Evolutionary conservation across 1,140 invertebrate genomes (phyloP), one percentile per base, ranked within the genome.

Genomic region (Ceratina japonica): DNA sequence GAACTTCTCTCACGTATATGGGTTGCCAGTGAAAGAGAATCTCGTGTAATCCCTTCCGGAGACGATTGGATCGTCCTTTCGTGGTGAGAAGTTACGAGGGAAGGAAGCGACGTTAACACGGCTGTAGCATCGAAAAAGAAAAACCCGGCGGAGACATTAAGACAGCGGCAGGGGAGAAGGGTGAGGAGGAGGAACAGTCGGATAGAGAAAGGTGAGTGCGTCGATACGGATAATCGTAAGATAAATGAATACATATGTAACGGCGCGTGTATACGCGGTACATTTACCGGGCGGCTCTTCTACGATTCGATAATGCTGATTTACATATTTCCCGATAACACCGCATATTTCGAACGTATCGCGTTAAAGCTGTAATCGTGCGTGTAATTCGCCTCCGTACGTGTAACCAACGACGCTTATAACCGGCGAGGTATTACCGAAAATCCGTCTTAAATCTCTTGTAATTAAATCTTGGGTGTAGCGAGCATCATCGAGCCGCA

Each of bases 321-420:
- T 86, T 86, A 86, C 75, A 86, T 85, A 82, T 80, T 85, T 85
- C 59, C 75, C 84, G 84, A 86, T 86, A 86, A 86, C 59, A 22
- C 54, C 71, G 27, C 75, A 73, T 82, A 82, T 78, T 86, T 86
- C 79, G 73, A 62, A 44, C 62, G 59, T 69, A 13, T 7, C 72
- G 75, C 75, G 54, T 82, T 73, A 69, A 58, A 51, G 22, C 52
- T 80, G 72, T 85, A 86, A 86, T 86, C 75, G 31, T 16, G 58
- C 68, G 70, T 85, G 83, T 85, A 82, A 85, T 85, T 85, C 80
- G 70, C 71, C 58, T 56, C 64, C 68, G 58, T 63, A 52, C n/a
- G 27, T 24, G 24, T 1, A 3, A 37, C 7, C 49, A 65, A 31
- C n/a, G 37, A 27, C 12, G 66, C 24, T 77, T 71, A 52, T 58